These are phyloP conservation scores for Seriola aureovittata DNA, from an alignment of 2,113 vertebrate genomes.

Conservation along the genomic window DNA sequence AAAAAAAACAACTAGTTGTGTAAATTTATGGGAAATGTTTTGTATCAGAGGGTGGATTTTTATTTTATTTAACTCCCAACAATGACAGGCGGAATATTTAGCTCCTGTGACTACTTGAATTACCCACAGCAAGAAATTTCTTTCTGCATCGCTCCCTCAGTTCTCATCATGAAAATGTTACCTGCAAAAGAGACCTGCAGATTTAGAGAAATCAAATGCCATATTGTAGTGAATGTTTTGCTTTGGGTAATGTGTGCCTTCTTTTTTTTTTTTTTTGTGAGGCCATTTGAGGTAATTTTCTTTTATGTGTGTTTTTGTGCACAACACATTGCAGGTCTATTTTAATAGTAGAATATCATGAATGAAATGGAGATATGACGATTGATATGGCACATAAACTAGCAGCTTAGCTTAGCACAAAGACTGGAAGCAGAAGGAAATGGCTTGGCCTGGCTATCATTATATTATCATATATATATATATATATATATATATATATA, in stretches of 20 bases:
- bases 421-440: not conserved
- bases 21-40: constrained; percentile 1
- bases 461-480: too few relatives aligned
- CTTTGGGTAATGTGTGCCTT: not conserved
- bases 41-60: not conserved
- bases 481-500: too few relatives aligned
- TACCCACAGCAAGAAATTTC: not conserved
- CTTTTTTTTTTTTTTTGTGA: not conserved
- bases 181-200: not conserved
- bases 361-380: not conserved
- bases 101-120: constrained; percentile 22
- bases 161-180: not conserved
- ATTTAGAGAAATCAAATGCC: constrained; percentile 1
- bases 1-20: not conserved
- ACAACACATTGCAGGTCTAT: not conserved
- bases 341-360: not conserved
- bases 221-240: not conserved
- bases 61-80: not conserved
- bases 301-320: not conserved
- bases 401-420: not conserved
- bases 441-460: not conserved
- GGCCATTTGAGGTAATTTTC: not conserved
- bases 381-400: not conserved
- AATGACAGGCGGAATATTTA: not conserved
- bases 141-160: not conserved